Conservation (phyloP, 1,140 invertebrate genomes). For the Eriosoma lanigerum region DNA sequence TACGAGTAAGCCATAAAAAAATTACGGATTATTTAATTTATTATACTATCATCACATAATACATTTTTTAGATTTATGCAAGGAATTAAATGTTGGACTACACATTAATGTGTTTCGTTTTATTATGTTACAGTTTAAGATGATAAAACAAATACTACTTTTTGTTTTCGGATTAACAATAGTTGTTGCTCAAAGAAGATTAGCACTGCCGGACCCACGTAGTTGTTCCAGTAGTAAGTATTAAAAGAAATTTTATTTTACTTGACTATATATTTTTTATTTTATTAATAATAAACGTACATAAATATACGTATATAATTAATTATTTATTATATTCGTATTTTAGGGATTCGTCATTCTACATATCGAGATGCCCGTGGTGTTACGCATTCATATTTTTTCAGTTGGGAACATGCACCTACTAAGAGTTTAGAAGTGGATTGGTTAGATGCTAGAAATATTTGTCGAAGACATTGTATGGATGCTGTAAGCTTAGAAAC, state of each 20-base stretch:
- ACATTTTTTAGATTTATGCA: no score
- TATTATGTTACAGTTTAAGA: constrained; percentile 53
- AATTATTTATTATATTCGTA: neutral
- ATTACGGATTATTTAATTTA: no score
- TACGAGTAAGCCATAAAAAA: no score
- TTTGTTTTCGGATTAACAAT: constrained; percentile 68
- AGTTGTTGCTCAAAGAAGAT: constrained; percentile 75
- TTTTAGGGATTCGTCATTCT: constrained; percentile 76
- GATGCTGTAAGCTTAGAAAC: constrained; percentile 88
- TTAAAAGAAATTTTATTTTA: neutral
- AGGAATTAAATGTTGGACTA: no score
- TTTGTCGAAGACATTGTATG: constrained; percentile 89
- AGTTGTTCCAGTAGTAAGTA: constrained; percentile 84
- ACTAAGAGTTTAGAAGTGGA: constrained; percentile 84
- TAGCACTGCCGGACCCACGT: constrained; percentile 82
- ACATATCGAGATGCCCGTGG: constrained; percentile 82
- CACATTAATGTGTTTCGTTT: no score
- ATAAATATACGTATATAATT: no score
- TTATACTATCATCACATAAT: no score
- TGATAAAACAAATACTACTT: constrained; percentile 62
- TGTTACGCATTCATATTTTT: constrained; percentile 87
- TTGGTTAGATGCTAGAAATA: constrained; percentile 87
- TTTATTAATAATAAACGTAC: no score
- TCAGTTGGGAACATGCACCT: constrained; percentile 87
- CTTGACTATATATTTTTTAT: no score